Percentiles rank a stretch among this genome's conserved stretches.
These are phyloP conservation scores for Philopotamus ludificatus DNA, from an alignment of 1,140 invertebrate genomes.

Conservation along the genomic window DNA sequence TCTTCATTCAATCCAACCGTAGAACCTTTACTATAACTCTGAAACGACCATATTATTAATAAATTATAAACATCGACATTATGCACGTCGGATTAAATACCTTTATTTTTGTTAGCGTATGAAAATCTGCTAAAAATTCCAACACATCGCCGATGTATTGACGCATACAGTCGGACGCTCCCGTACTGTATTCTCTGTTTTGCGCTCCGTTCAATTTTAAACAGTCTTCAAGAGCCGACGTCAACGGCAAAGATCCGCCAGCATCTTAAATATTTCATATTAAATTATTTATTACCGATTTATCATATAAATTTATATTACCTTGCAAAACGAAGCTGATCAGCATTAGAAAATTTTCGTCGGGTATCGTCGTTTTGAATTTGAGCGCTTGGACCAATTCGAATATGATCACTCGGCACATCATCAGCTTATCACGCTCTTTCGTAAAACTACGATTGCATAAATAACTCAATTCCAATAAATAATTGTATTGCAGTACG, in stretches of 20 bases:
- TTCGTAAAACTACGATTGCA: conserved; percentile 85
- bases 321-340: conserved; percentile 83
- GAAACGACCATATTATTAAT: conserved; percentile 43
- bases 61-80: neutral
- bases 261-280: conserved; percentile 44
- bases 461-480: conserved; percentile 86
- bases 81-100: conserved; percentile 52
- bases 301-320: conserved; percentile 26
- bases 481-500: conserved; percentile 76
- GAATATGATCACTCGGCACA: conserved; percentile 87
- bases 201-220: conserved; percentile 34
- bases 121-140: conserved; percentile 95
- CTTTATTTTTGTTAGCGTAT: conserved; percentile 96
- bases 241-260: conserved; percentile 67
- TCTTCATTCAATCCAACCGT: conserved; percentile 88
- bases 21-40: conserved; percentile 78
- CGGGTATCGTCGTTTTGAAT: conserved; percentile 91
- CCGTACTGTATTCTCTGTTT: conserved; percentile 67
- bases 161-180: conserved; percentile 89
- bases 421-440: conserved; percentile 90
- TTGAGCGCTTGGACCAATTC: conserved; percentile 94
- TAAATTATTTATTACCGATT: no score
- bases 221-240: conserved; percentile 57
- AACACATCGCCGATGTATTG: conserved; percentile 91
- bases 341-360: conserved; percentile 90